Base-by-base conservation (phyloP, 2,113 vertebrate species). In the Hydrolagus affinis region DNA sequence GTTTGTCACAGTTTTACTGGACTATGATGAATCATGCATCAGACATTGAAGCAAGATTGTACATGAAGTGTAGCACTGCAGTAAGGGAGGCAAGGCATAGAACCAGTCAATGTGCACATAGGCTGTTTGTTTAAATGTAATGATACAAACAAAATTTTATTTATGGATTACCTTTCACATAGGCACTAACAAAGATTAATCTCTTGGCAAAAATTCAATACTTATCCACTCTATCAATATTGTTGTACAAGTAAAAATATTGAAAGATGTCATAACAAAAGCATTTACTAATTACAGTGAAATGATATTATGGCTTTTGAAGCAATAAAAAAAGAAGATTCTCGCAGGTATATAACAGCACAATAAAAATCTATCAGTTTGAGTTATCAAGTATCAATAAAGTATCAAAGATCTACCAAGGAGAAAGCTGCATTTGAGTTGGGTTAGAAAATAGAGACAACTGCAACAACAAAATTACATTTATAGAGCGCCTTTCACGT, bases 171-270 rank as follows among this genome's bases (percentile, higher is more conserved):
- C 10, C 78, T 83, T 83, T 68, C 78, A 83, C 62, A 68, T 11
- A 32, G 32, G 25, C 60, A 21, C 62, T 83, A 68, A 83, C 78
- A 66, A 21, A 66, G 62, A 83, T 83, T 68, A 83, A 83, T 83
- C 28, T 19, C 28, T 83, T 12, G 10, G 15, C 28, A 64, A 32
- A 19, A 66, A 64, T 66, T 68, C 60, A n/a, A 83, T 83, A 83
- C 62, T 83, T 83, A 83, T 60, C 17, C 8, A 66, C 62, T 68
- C 15, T 83, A 83, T 30, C 25, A 83, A 83, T 32, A 83, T 66
- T 83, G 78, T 83, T 68, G 78, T 66, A 83, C 60, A 66, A 83
- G 78, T 66, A 83, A 83, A 66, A 8, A 83, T 83, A 32, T 83
- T 32, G 78, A 62, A 66, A 68, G 15, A 1, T 83, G 78, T 66